phyloP scores from a whole-genome alignment of 2,797 vertebrate species.

The Notolepis coatsorum region DNA sequence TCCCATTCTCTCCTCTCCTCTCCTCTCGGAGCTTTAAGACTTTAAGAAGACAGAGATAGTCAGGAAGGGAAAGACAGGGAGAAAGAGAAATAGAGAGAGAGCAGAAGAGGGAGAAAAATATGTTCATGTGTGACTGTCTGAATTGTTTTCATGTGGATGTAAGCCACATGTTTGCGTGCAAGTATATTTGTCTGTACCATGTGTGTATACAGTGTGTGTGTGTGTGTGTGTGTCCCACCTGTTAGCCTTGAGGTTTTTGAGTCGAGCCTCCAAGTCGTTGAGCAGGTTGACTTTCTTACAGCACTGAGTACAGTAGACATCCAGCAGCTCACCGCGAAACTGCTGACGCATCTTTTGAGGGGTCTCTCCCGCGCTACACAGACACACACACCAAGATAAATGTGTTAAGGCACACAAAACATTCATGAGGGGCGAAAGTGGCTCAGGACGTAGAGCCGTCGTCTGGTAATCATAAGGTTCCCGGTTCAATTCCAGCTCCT shows the following conservation, averaged over 20 bases:
- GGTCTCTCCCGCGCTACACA: slow-evolving; percentile 89
- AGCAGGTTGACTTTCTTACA: slow-evolving; percentile 96
- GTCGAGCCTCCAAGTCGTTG: slow-evolving; percentile 93
- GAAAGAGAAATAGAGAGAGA: no score
- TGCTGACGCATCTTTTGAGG: slow-evolving; percentile 89
- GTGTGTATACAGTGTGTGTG: not conserved
- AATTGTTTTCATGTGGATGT: no score
- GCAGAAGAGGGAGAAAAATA: no score
- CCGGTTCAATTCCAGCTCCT: no score
- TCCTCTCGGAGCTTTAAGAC: no score
- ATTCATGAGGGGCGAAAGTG: no score
- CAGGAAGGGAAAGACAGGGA: no score
- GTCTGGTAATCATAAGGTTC: no score
- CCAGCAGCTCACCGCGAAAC: slow-evolving; percentile 89
- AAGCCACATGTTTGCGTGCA: not conserved
- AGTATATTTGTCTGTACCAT: not conserved
- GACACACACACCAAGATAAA: not conserved
- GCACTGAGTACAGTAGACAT: slow-evolving; percentile 97
- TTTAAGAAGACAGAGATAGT: no score
- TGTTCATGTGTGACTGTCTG: no score
- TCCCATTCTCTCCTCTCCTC: not conserved
- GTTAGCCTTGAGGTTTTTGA: slow-evolving; percentile 93
- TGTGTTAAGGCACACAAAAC: no score
- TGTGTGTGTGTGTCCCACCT: slow-evolving; percentile 77
- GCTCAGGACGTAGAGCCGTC: no score